A percentile compares a stretch with the other conserved stretches of the same genome.
phyloP scores from a whole-genome alignment of 2,888 invertebrate genomes.

The Ligdia adustata region DNA sequence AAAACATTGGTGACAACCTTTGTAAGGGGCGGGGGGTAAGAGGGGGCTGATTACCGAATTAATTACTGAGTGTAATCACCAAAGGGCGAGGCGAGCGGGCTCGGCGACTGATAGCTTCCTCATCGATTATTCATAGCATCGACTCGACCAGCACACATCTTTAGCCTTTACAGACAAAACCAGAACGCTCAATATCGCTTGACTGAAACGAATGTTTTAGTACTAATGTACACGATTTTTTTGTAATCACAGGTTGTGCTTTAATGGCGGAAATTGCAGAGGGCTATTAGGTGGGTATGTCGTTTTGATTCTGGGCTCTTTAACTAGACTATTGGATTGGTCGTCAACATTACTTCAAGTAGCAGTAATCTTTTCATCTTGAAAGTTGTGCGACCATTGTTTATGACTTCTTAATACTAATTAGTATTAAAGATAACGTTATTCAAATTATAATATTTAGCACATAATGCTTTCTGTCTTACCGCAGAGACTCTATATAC shows the following conservation, averaged over 20 bases:
- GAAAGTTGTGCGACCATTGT: no score
- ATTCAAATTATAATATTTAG: no score
- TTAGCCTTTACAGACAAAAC: no score
- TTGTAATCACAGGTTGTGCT: no score
- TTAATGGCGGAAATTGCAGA: not conserved
- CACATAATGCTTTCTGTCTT: no score
- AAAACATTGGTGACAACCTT: slow-evolving; percentile 9
- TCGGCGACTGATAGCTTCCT: slow-evolving; percentile 26
- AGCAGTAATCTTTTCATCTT: not conserved
- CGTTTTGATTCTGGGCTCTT: not conserved
- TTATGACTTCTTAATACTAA: no score
- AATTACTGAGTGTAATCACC: slow-evolving; percentile 24
- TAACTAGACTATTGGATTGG: not conserved
- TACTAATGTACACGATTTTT: no score
- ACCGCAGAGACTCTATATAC: no score
- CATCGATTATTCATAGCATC: slow-evolving; percentile 27
- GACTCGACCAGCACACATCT: no score
- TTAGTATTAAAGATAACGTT: no score
- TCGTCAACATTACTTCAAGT: slow-evolving; percentile 3
- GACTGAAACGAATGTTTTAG: no score
- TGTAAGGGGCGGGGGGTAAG: not conserved
- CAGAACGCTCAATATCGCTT: no score
- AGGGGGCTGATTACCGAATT: slow-evolving; percentile 23
- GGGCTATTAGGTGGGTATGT: not conserved
- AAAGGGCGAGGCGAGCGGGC: slow-evolving; percentile 21